phyloP scores from a whole-genome alignment of 1,140 invertebrate genomes.

The Diachasma alloeum region DNA sequence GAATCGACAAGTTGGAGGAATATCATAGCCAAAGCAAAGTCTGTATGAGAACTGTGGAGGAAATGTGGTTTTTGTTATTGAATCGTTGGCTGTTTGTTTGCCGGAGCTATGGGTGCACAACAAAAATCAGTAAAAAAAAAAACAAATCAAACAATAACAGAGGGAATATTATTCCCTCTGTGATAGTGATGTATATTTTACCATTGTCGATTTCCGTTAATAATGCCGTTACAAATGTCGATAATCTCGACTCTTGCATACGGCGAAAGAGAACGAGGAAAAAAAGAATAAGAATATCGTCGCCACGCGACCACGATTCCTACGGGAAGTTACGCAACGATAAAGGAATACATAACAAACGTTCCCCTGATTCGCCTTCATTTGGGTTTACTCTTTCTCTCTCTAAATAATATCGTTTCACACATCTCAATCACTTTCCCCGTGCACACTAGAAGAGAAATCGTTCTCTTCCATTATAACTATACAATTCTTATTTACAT shows the following conservation, averaged over 20 bases:
- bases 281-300: not conserved
- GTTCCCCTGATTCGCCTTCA: not conserved
- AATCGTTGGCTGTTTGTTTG: not conserved
- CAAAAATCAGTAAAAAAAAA: not conserved
- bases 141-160: not conserved
- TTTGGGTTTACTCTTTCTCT: not conserved
- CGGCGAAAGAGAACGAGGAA: not conserved
- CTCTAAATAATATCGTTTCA: not conserved
- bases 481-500: constrained; percentile 27
- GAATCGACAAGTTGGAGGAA: not conserved
- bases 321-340: constrained; percentile 18
- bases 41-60: not conserved
- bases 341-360: constrained; percentile 6
- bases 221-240: constrained; percentile 24
- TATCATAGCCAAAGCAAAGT: not conserved
- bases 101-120: not conserved
- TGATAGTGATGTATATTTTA: not conserved
- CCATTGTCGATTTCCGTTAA: constrained; percentile 26
- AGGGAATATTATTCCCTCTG: not conserved
- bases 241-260: not conserved
- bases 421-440: not conserved
- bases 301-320: constrained; percentile 25
- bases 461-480: not conserved
- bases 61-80: not conserved
- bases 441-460: not conserved